Evolutionary conservation across 1,140 invertebrate species (phyloP).

Genomic region (Scylla paramamosain): DNA sequence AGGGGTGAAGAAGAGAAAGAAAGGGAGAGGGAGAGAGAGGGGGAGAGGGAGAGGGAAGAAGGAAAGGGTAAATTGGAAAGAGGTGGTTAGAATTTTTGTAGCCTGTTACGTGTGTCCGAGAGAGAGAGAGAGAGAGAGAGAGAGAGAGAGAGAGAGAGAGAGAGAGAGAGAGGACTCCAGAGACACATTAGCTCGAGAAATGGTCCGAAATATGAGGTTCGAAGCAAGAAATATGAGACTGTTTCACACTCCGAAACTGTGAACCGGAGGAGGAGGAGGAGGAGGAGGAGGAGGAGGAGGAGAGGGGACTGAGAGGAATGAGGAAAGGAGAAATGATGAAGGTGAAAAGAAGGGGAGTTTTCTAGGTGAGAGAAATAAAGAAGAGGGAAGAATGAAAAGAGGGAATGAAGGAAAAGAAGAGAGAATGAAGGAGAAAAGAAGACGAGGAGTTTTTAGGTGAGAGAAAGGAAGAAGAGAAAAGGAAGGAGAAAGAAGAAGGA

Average conservation of each 20-base stretch:
- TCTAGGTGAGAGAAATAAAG: too few species aligned
- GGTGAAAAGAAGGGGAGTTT: too few species aligned
- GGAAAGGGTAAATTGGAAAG: neutral
- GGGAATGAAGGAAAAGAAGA: too few species aligned
- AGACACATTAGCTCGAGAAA: conserved; percentile 22
- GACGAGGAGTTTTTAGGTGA: too few species aligned
- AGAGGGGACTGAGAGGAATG: too few species aligned
- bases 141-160: neutral
- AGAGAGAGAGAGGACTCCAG: neutral
- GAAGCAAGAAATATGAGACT: conserved; percentile 23
- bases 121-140: neutral
- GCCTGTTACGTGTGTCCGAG: too few species aligned
- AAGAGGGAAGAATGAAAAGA: too few species aligned
- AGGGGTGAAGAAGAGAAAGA: neutral
- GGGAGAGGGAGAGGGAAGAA: neutral
- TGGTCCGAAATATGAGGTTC: conserved; percentile 21
- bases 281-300: neutral
- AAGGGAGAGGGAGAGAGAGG: neutral
- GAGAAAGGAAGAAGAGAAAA: neutral
- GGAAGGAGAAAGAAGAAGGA: too few species aligned
- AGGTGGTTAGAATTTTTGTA: too few species aligned
- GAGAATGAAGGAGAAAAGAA: too few species aligned
- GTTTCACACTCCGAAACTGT: neutral
- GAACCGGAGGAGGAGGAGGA: neutral
- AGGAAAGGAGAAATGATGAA: too few species aligned